Conservation (phyloP, 2,113 vertebrate genomes). For the Phycodurus eques region DNA sequence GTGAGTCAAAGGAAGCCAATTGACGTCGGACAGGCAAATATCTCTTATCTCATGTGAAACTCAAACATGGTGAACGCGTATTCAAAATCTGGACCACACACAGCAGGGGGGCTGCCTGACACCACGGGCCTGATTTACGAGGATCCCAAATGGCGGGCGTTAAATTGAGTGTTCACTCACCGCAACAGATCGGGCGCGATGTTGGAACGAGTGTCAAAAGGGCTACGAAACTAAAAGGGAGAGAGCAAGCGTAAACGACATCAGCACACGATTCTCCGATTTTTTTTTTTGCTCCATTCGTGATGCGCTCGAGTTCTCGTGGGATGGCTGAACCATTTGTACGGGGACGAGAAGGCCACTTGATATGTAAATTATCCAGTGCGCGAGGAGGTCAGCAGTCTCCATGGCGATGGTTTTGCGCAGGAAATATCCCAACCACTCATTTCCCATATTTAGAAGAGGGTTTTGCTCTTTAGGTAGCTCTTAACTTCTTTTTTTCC, state of each 20-base stretch:
- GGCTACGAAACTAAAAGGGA: background rate
- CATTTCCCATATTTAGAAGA: too few relatives aligned
- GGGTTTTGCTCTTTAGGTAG: too few relatives aligned
- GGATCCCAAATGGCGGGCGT: background rate
- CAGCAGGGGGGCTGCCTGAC: background rate
- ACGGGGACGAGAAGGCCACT: too few relatives aligned
- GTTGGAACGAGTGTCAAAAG: background rate
- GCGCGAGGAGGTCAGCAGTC: too few relatives aligned
- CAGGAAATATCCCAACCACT: too few relatives aligned
- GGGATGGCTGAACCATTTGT: too few relatives aligned
- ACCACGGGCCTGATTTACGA: background rate
- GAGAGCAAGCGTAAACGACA: background rate
- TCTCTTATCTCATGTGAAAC: conserved; percentile 17
- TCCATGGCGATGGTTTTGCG: too few relatives aligned
- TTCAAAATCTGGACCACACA: conserved; percentile 8
- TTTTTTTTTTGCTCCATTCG: background rate
- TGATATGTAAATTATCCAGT: too few relatives aligned
- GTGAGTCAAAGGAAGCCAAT: conserved; percentile 7
- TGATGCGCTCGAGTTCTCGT: background rate
- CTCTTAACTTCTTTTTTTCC: too few relatives aligned
- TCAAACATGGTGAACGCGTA: conserved; percentile 11
- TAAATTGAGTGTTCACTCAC: background rate
- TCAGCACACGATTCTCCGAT: background rate
- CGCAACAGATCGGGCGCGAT: background rate
- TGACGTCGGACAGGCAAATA: conserved; percentile 4